Conservation (phyloP, 2,888 invertebrate species). For the Trachelus troglodyta region DNA sequence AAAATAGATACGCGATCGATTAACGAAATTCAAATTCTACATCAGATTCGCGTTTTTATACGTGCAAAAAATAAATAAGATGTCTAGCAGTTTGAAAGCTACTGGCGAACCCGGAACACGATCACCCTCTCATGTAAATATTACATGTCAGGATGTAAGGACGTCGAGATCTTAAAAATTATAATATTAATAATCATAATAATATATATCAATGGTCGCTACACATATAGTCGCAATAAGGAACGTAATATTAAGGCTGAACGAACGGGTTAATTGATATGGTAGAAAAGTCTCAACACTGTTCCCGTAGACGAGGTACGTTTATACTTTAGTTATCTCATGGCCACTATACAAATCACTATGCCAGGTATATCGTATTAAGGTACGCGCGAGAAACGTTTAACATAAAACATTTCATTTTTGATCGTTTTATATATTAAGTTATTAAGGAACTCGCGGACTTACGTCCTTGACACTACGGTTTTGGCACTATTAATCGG, state of each 20-base stretch:
- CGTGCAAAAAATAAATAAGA: conserved; percentile 16
- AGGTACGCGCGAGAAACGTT: not conserved
- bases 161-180: not conserved
- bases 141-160: not conserved
- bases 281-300: not conserved
- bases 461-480: conserved; percentile 43
- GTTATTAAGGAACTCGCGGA: conserved; percentile 3
- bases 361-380: not conserved
- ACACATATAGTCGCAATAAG: not conserved
- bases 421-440: not conserved
- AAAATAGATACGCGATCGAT: not conserved
- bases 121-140: not conserved
- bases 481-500: conserved; percentile 58
- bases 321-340: not conserved
- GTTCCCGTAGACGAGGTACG: not conserved
- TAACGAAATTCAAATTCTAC: not conserved
- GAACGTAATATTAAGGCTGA: not conserved
- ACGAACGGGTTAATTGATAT: not conserved
- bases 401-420: not conserved
- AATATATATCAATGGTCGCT: not conserved
- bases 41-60: not conserved
- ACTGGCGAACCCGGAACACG: not conserved
- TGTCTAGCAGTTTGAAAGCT: conserved; percentile 1
- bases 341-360: not conserved
- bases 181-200: not conserved